Conservation (phyloP, 1,140 invertebrate species). For the Tetramorium parvispinum region DNA sequence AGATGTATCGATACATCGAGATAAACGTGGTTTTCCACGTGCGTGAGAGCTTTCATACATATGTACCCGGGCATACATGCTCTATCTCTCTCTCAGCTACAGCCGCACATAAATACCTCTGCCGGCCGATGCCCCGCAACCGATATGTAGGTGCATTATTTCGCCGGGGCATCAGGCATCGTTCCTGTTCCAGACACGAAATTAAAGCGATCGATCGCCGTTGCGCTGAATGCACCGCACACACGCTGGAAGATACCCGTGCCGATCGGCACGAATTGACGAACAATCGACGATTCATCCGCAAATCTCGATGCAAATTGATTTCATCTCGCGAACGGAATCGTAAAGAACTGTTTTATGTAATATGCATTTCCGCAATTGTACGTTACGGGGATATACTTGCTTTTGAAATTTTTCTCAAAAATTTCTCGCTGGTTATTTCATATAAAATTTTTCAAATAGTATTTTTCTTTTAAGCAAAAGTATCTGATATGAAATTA, state of each 20-base stretch:
- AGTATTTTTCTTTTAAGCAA: background rate
- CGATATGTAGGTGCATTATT: conserved; percentile 60
- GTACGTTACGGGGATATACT: background rate
- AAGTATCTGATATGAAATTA: background rate
- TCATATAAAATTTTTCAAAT: background rate
- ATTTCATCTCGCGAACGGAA: conserved; percentile 1
- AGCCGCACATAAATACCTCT: background rate
- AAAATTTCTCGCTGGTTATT: background rate
- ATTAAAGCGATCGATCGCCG: conserved; percentile 64
- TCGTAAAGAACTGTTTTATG: conserved; percentile 2
- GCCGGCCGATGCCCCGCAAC: background rate
- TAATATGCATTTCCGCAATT: background rate
- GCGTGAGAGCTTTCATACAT: background rate
- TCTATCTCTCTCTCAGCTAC: background rate
- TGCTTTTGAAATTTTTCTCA: background rate
- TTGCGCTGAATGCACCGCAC: conserved; percentile 13
- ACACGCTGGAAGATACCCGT: conserved; percentile 14
- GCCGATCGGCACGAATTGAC: conserved; percentile 28
- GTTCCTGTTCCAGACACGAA: conserved; percentile 54
- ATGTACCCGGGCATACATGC: background rate
- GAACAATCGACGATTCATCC: conserved; percentile 46
- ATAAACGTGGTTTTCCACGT: conserved; percentile 43
- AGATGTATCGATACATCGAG: conserved; percentile 3
- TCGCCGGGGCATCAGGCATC: conserved; percentile 37
- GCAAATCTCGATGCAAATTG: conserved; percentile 48